Conservation (phyloP, 2,888 invertebrate genomes). For the Pollenia griseotomentosa region DNA sequence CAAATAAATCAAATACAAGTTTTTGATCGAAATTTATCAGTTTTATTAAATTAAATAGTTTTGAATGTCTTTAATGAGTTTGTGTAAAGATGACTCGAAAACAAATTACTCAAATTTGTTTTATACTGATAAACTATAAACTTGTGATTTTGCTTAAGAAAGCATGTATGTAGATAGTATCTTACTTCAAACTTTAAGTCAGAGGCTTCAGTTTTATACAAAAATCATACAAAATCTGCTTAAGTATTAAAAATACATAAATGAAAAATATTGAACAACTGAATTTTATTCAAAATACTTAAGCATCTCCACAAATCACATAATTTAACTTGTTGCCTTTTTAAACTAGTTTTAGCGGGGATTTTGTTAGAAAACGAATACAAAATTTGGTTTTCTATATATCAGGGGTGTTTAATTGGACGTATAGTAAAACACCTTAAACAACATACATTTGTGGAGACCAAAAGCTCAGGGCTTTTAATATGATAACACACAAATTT, state of each 20-base stretch:
- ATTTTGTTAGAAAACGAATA: slow-evolving; percentile 28
- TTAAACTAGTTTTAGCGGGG: slow-evolving; percentile 39
- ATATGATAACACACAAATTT: slow-evolving; percentile 29
- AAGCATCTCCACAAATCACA: slow-evolving; percentile 8
- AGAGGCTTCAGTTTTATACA: not conserved
- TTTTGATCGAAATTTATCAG: too few relatives aligned
- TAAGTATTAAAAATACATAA: not conserved
- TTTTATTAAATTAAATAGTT: too few relatives aligned
- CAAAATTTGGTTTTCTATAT: slow-evolving; percentile 26
- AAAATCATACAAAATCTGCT: not conserved
- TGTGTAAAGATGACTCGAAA: too few relatives aligned
- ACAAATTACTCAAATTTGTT: too few relatives aligned
- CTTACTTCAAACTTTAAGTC: not conserved
- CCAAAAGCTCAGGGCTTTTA: slow-evolving; percentile 82
- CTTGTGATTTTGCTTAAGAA: too few relatives aligned
- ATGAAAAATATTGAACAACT: not conserved
- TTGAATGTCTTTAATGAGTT: too few relatives aligned
- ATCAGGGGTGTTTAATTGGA: not conserved
- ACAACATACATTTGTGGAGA: slow-evolving; percentile 76
- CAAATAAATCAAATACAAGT: too few relatives aligned
- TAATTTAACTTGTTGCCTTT: slow-evolving; percentile 43
- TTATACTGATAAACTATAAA: too few relatives aligned
- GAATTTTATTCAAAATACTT: not conserved
- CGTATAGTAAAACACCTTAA: slow-evolving; percentile 20
- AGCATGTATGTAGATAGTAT: too few relatives aligned